These are phyloP conservation scores for Gadus chalcogrammus DNA, from an alignment of 2,113 vertebrate genomes.

Conservation along the genomic window DNA sequence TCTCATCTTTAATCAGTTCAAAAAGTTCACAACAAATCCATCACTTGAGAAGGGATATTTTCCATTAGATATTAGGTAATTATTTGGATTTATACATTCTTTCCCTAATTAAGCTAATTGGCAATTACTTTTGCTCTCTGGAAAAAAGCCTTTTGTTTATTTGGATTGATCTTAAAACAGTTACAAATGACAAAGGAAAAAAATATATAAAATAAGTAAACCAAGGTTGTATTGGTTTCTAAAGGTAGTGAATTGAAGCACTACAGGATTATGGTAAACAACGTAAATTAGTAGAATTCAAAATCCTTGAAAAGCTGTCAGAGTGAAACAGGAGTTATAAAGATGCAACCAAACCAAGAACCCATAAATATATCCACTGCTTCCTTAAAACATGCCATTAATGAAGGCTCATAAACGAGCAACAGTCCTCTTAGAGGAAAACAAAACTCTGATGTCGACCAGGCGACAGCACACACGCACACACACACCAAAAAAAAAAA, in stretches of 20 bases:
- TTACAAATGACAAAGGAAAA: constrained; percentile 67
- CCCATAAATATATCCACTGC: constrained; percentile 98
- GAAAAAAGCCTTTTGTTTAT: constrained; percentile 60
- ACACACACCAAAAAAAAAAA: constrained; percentile 63
- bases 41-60: constrained; percentile 71
- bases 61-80: constrained; percentile 56
- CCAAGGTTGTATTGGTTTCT: constrained; percentile 91
- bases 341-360: constrained; percentile 95
- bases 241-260: constrained; percentile 95
- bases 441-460: constrained; percentile 99
- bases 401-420: constrained; percentile 99
- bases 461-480: constrained; percentile 92
- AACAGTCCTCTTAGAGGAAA: constrained; percentile 99
- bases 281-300: constrained; percentile 97
- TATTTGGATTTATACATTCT: constrained; percentile 72
- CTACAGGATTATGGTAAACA: constrained; percentile 98
- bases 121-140: constrained; percentile 54
- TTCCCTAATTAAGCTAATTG: constrained; percentile 67
- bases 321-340: constrained; percentile 93
- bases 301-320: constrained; percentile 87
- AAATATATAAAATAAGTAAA: constrained; percentile 90
- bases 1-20: constrained; percentile 79
- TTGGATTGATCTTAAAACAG: constrained; percentile 63
- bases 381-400: constrained; percentile 89
- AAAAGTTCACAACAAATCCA: constrained; percentile 80